A percentile compares a stretch with the other conserved stretches of the same genome.
Conservation (phyloP, 2,888 invertebrate species). For the Iphiclides podalirius region DNA sequence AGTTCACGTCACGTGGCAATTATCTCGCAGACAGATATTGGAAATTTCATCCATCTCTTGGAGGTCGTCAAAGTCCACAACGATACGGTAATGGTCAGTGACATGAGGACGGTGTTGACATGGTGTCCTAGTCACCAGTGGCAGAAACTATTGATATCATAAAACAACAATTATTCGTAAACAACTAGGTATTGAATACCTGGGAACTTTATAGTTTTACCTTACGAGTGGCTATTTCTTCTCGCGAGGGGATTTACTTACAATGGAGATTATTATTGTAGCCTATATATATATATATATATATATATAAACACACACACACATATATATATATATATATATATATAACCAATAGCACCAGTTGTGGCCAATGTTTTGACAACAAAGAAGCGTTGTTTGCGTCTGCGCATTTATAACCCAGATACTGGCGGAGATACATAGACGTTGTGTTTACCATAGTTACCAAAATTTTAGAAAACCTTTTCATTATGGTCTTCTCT, state of each 20-base stretch:
- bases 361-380: background rate
- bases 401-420: too few relatives aligned
- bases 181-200: conserved; percentile 1
- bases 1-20: background rate
- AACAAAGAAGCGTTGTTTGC: background rate
- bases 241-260: background rate
- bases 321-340: too few relatives aligned
- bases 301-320: too few relatives aligned
- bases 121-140: background rate
- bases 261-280: background rate
- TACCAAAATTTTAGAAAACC: too few relatives aligned
- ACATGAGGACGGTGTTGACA: too few relatives aligned
- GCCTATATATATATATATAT: too few relatives aligned
- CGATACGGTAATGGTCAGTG: conserved; percentile 5
- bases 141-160: background rate
- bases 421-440: too few relatives aligned
- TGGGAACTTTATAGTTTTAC: background rate
- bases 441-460: too few relatives aligned
- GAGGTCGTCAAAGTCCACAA: too few relatives aligned
- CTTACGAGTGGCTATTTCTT: background rate
- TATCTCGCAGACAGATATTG: background rate
- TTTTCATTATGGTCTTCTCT: too few relatives aligned
- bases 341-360: background rate
- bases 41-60: too few relatives aligned
- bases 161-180: background rate